Evolutionary conservation across 1,140 invertebrate genomes (phyloP), one percentile per base, ranked within the genome.

Genomic region (Semibalanus balanoides): DNA sequence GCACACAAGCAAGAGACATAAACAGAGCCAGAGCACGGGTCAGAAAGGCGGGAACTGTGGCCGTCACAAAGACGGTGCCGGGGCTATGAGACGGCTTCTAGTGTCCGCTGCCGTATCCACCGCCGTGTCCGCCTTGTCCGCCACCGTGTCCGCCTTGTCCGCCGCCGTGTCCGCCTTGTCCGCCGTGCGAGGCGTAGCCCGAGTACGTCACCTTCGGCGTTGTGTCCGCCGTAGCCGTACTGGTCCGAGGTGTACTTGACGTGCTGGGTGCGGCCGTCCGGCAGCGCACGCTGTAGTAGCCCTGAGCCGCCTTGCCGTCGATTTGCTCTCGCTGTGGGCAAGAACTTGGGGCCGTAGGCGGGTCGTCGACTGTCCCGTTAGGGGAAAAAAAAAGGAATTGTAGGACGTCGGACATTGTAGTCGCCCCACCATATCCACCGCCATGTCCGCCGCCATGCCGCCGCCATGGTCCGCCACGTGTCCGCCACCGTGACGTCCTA

Each of bases 181-280:
- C 28, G 69, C 28, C 69, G 69, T 70, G 69, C 25, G 69, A 70
- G 64, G 75, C 75, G 69, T 69, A 35, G 19, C 75, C 75, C 43
- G 40, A 27, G 75, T 76, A 76, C 64, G 43, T 31, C 25, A 76
- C 76, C 30, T n/a, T 76, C 76, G 31, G 76, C 76, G 74, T 74
- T 69, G 64, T 31, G 74, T 43, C 76, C 76, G 30, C 30, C 30
- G 31, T 74, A 43, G n/a, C 31, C 31, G 31, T 74, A 43, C 31
- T 76, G 30, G n/a, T 89, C 88, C 3, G 88, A 88, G 71, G 87
- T 83, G 76, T 89, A 89, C 78, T 89, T 88, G 7, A 90, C 88
- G 35, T 88, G 86, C 82, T 89, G 88, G 40, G 85, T 88, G 40
- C 85, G 87, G 0, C 79, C 79, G 74, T 79, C 79, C 27, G 76